phyloP scores from a whole-genome alignment of 1,140 invertebrate species.

The Eurytemora carolleeae region DNA sequence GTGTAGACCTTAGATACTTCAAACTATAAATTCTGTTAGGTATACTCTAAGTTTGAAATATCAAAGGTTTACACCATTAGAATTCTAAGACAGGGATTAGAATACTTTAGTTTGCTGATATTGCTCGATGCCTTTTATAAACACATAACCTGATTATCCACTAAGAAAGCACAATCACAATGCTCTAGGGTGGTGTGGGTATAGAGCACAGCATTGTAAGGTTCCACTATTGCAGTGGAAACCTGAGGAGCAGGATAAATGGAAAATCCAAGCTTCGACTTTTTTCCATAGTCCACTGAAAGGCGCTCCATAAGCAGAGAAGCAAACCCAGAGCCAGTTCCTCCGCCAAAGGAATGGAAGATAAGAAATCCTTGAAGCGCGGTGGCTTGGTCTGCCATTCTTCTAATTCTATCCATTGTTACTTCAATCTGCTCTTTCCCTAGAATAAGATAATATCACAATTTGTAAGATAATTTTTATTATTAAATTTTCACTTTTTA shows the following conservation, averaged over 20 bases:
- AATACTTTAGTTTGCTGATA: no score
- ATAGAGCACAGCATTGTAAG: slow-evolving; percentile 73
- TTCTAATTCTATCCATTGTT: slow-evolving; percentile 27
- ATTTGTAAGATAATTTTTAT: no score
- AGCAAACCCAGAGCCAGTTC: slow-evolving; percentile 26
- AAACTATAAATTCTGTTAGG: no score
- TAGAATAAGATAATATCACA: no score
- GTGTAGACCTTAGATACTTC: no score
- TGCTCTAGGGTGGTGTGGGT: slow-evolving; percentile 55
- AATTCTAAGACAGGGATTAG: no score
- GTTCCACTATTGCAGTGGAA: slow-evolving; percentile 55
- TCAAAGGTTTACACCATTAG: no score
- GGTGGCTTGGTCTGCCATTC: slow-evolving; percentile 34
- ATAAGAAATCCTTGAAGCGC: slow-evolving; percentile 42
- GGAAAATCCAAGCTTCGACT: no score
- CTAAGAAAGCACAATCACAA: slow-evolving; percentile 44
- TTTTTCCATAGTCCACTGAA: slow-evolving; percentile 44
- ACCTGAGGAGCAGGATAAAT: no score
- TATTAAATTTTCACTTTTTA: no score
- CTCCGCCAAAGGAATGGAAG: slow-evolving; percentile 42
- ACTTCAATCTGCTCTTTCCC: slow-evolving; percentile 36
- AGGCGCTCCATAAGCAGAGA: slow-evolving; percentile 18
- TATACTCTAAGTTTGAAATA: no score
- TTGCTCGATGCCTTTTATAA: neutral
- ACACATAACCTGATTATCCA: slow-evolving; percentile 34